phyloP scores from a whole-genome alignment of 1,140 invertebrate genomes.

The Drosophila murphyi region DNA sequence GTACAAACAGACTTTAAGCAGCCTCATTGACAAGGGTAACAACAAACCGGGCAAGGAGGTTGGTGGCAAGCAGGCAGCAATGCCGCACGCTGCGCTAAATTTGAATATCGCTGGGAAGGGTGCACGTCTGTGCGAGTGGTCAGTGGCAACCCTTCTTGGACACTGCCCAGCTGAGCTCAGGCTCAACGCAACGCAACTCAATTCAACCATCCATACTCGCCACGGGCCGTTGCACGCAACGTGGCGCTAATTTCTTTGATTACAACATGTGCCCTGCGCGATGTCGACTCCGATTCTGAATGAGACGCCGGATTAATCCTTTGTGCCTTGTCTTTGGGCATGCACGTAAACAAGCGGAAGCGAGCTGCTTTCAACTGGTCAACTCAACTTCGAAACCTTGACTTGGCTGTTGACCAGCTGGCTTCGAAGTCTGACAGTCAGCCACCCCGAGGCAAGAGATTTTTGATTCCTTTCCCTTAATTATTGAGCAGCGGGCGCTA shows the following conservation, averaged over 20 bases:
- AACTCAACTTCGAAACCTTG: constrained; percentile 81
- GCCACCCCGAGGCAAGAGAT: constrained; percentile 42
- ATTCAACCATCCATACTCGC: constrained; percentile 51
- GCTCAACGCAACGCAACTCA: constrained; percentile 22
- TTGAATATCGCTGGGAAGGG: constrained; percentile 51
- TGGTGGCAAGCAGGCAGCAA: not conserved
- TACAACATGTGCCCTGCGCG: constrained; percentile 63
- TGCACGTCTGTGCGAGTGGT: constrained; percentile 26
- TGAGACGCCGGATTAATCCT: constrained; percentile 51
- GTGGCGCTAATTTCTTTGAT: constrained; percentile 83
- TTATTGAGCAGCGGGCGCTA: constrained; percentile 51
- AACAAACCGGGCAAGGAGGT: not conserved
- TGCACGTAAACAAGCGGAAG: constrained; percentile 58
- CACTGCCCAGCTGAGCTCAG: constrained; percentile 12
- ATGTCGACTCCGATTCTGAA: constrained; percentile 37
- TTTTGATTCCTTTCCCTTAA: constrained; percentile 62
- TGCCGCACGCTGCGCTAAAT: constrained; percentile 69
- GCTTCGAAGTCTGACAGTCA: not conserved
- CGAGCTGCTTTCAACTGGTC: constrained; percentile 68
- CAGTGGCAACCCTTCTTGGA: constrained; percentile 61
- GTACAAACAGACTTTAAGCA: constrained; percentile 70
- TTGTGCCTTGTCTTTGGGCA: constrained; percentile 68
- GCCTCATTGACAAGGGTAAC: constrained; percentile 61
- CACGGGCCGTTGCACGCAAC: constrained; percentile 70
- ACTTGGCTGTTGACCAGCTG: constrained; percentile 54